phyloP scores from a whole-genome alignment of 1,140 invertebrate genomes.

The Sesamia nonagrioides region DNA sequence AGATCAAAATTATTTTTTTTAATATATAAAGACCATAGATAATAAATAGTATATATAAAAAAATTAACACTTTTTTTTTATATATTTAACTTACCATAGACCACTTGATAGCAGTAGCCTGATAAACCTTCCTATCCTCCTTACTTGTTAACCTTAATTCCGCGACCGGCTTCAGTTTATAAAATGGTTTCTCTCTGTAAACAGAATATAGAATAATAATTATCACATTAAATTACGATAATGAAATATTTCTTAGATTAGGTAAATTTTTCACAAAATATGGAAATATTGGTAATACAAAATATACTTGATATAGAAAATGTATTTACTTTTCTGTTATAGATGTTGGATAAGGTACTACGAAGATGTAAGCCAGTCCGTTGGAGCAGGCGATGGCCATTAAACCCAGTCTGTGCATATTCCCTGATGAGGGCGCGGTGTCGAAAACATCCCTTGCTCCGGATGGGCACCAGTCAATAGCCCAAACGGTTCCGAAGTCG shows the following conservation, averaged over 20 bases:
- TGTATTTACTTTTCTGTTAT: constrained; percentile 59
- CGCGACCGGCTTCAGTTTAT: constrained; percentile 70
- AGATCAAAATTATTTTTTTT: too few species aligned
- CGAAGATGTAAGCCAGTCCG: constrained; percentile 89
- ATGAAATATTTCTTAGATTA: not conserved
- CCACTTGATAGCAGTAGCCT: constrained; percentile 76
- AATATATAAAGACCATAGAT: too few species aligned
- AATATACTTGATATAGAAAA: constrained; percentile 13
- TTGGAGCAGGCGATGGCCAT: constrained; percentile 91
- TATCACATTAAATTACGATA: too few species aligned
- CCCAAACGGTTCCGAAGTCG: constrained; percentile 90
- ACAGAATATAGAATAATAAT: too few species aligned
- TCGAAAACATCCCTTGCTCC: constrained; percentile 88
- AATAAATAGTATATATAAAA: too few species aligned
- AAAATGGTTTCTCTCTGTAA: constrained; percentile 55
- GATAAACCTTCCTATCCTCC: constrained; percentile 57
- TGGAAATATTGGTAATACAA: too few species aligned
- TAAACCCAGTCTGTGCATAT: constrained; percentile 88
- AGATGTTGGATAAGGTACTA: constrained; percentile 87
- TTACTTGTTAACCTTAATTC: constrained; percentile 68
- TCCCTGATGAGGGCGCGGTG: not conserved
- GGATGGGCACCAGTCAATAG: constrained; percentile 93
- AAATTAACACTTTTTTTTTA: too few species aligned
- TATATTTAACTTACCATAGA: constrained; percentile 63
- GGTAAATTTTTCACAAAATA: not conserved